A percentile compares a stretch with the other conserved stretches of the same genome.
Conservation (phyloP, 2,797 vertebrate species). For the Sardinella longiceps region DNA sequence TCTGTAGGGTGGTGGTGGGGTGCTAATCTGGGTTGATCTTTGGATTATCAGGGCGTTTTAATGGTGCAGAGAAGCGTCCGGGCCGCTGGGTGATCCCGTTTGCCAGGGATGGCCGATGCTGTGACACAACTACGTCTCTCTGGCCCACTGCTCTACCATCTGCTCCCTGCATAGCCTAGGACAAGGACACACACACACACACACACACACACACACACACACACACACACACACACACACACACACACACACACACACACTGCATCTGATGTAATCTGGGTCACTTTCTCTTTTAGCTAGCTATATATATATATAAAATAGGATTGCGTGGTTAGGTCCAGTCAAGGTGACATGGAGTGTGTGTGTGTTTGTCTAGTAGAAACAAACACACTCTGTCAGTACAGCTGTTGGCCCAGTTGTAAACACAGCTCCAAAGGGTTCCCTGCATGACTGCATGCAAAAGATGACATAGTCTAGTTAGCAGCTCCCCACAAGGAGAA, state of each 20-base stretch:
- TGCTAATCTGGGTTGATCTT: neutral
- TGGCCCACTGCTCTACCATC: neutral
- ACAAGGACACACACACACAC: neutral
- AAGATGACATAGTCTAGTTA: neutral
- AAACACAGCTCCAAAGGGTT: neutral
- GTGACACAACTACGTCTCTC: slow-evolving; percentile 8
- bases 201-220: neutral
- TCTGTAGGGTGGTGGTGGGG: neutral
- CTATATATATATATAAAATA: too few species aligned
- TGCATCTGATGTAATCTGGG: neutral
- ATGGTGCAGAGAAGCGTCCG: neutral
- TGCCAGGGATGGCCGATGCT: neutral
- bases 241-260: neutral
- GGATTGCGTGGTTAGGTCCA: neutral
- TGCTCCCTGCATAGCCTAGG: neutral
- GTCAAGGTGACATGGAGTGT: neutral
- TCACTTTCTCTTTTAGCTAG: neutral
- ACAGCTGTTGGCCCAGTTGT: neutral
- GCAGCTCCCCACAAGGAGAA: neutral
- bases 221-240: neutral
- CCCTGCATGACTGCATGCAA: neutral
- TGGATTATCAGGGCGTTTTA: neutral
- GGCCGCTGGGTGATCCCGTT: neutral
- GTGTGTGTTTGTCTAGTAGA: neutral
- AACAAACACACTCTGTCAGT: neutral